A percentile compares a stretch with the other conserved stretches of the same genome.
Evolutionary conservation across 2,113 vertebrate species (phyloP).

Genomic region (Clupea harengus): DNA sequence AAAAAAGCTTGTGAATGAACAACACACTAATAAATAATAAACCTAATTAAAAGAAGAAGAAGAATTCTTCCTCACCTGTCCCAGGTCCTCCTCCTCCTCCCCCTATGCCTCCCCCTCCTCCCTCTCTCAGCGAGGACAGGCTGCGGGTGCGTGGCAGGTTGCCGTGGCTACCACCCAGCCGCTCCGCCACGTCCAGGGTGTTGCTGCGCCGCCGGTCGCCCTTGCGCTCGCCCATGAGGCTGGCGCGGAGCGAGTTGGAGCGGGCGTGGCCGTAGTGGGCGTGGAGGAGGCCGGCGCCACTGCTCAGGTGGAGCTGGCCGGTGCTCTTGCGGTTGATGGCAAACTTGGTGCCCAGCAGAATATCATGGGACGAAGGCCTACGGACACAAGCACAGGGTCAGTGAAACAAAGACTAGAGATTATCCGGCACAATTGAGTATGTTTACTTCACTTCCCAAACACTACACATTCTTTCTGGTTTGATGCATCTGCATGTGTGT

Average conservation of each 20-base stretch:
- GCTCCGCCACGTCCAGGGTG: slow-evolving; percentile 91
- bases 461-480: no score
- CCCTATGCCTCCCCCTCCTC: slow-evolving; percentile 72
- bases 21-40: background rate
- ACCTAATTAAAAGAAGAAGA: background rate
- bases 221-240: slow-evolving; percentile 81
- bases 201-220: slow-evolving; percentile 88
- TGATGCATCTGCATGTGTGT: no score
- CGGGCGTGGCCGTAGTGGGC: slow-evolving; percentile 76
- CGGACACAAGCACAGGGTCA: background rate
- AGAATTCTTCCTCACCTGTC: slow-evolving; percentile 34
- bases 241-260: slow-evolving; percentile 91
- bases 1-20: background rate
- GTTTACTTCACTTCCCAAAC: no score
- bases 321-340: slow-evolving; percentile 97
- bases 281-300: slow-evolving; percentile 73
- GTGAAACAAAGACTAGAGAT: background rate
- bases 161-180: slow-evolving; percentile 82
- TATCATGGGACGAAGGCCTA: slow-evolving; percentile 82
- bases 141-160: slow-evolving; percentile 93
- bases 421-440: no score
- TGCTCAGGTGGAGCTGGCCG: slow-evolving; percentile 91
- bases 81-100: slow-evolving; percentile 57
- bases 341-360: slow-evolving; percentile 87
- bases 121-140: slow-evolving; percentile 89